phyloP scores from a whole-genome alignment of 2,797 vertebrate genomes.

The Prionace glauca region DNA sequence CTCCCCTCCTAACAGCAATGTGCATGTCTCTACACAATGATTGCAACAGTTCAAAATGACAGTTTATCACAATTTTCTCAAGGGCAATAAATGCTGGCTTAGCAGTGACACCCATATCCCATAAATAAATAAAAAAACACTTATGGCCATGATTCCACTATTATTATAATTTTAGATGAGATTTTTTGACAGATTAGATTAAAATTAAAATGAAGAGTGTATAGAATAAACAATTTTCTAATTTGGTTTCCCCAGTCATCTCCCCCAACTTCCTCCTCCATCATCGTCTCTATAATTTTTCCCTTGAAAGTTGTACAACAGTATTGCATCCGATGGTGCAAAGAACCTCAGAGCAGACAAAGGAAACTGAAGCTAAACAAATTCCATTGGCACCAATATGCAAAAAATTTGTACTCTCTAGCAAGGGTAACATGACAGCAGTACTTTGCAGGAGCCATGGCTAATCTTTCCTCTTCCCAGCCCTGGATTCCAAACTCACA shows the following conservation, averaged over 20 bases:
- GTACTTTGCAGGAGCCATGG: background rate
- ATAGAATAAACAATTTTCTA: background rate
- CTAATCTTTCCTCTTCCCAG: background rate
- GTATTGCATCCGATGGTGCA: background rate
- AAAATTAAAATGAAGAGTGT: background rate
- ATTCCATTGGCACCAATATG: no score
- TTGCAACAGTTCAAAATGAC: no score
- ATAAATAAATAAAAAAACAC: background rate
- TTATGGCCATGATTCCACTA: background rate
- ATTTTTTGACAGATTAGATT: background rate
- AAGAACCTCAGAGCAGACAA: background rate
- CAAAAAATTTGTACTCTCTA: background rate
- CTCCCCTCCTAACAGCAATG: no score
- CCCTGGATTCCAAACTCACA: background rate
- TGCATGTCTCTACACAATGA: no score
- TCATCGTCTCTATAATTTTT: background rate
- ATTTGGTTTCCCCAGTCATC: background rate
- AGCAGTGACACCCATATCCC: no score
- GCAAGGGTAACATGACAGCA: background rate
- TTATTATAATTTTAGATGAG: background rate
- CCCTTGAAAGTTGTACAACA: background rate
- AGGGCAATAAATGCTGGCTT: no score
- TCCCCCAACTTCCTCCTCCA: background rate
- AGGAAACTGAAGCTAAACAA: background rate
- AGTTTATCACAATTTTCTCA: no score